Evolutionary conservation across 2,888 invertebrate genomes (phyloP).

Genomic region (Leptogaster cylindrica): DNA sequence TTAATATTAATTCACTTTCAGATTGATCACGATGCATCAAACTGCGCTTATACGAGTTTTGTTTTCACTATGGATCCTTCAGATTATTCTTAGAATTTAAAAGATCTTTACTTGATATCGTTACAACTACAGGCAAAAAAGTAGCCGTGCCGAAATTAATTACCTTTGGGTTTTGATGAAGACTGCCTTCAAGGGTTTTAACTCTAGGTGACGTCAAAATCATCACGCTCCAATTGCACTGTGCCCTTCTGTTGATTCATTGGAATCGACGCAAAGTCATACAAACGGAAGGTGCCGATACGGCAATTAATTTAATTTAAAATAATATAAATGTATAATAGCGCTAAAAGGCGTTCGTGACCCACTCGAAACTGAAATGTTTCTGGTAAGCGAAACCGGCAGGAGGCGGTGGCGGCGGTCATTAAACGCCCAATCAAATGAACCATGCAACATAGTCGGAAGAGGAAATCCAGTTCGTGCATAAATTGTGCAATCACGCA

Average conservation of each 20-base stretch:
- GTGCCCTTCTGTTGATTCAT: background rate
- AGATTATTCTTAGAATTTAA: no score
- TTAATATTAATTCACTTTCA: no score
- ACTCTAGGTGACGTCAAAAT: slow-evolving; percentile 5
- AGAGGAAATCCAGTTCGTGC: slow-evolving; percentile 28
- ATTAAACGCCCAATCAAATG: slow-evolving; percentile 14
- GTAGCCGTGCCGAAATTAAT: no score
- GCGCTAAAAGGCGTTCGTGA: background rate
- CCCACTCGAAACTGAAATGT: slow-evolving; percentile 13
- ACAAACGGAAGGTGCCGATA: slow-evolving; percentile 18
- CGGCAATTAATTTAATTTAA: slow-evolving; percentile 27
- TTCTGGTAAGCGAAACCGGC: background rate
- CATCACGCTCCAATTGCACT: slow-evolving; percentile 17
- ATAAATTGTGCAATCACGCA: slow-evolving; percentile 29
- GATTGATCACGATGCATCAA: no score
- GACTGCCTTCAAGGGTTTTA: background rate
- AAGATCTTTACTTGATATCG: no score
- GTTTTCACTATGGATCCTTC: no score
- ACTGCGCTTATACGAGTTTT: no score
- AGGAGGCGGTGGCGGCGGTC: background rate
- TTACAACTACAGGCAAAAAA: no score
- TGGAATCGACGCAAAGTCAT: background rate
- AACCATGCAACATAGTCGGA: slow-evolving; percentile 20
- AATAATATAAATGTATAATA: slow-evolving; percentile 4
- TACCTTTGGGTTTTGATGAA: no score